These are phyloP conservation scores for Drosophila bipectinata DNA, from an alignment of 1,140 invertebrate species.

Conservation along the genomic window DNA sequence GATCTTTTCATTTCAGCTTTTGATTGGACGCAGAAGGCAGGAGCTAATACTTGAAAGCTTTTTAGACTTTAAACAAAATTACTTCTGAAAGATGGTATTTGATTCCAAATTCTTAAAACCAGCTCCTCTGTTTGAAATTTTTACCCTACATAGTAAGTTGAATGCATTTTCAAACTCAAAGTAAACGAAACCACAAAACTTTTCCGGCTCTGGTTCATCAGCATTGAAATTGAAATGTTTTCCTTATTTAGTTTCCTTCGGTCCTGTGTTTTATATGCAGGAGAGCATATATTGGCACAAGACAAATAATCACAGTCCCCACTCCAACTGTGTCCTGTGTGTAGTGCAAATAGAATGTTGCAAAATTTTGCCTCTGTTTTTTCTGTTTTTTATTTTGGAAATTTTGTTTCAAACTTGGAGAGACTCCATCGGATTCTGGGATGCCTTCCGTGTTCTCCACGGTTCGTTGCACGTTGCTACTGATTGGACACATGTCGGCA, in stretches of 20 bases:
- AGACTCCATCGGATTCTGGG: constrained; percentile 19
- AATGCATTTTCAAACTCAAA: constrained; percentile 21
- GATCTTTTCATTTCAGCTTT: constrained; percentile 56
- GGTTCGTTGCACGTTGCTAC: constrained; percentile 57
- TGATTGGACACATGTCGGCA: constrained; percentile 60
- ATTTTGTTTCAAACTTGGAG: not conserved
- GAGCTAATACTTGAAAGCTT: constrained; percentile 23
- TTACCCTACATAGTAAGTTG: constrained; percentile 1
- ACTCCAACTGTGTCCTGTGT: constrained; percentile 11
- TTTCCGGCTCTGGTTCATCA: constrained; percentile 38
- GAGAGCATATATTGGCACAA: constrained; percentile 53
- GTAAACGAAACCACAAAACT: constrained; percentile 17
- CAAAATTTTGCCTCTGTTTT: constrained; percentile 19
- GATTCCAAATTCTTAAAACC: not conserved
- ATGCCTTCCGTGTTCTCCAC: constrained; percentile 34
- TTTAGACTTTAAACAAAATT: not conserved
- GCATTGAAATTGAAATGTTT: constrained; percentile 49
- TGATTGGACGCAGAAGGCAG: constrained; percentile 27
- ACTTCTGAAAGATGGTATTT: not conserved
- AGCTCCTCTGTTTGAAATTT: not conserved
- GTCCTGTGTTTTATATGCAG: constrained; percentile 50
- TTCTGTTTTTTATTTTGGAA: constrained; percentile 14
- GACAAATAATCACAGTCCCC: constrained; percentile 48
- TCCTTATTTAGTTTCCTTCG: constrained; percentile 29
- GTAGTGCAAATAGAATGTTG: constrained; percentile 51